phyloP scores from a whole-genome alignment of 2,113 vertebrate species.

The Thermophis baileyi region DNA sequence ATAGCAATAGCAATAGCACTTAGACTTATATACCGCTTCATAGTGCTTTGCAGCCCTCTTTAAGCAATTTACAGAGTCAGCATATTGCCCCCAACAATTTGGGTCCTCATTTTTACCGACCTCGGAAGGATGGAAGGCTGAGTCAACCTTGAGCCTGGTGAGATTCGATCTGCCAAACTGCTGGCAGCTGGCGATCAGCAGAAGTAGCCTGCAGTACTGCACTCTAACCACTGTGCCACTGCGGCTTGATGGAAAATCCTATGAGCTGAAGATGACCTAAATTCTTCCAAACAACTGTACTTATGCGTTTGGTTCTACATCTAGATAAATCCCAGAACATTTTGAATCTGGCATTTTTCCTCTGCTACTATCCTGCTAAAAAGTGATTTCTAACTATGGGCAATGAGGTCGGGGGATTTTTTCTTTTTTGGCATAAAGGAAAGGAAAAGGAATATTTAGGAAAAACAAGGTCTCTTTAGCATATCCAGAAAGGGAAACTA shows the following conservation, averaged over 20 bases:
- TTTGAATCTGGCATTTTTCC: neutral
- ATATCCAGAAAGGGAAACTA: constrained; percentile 23
- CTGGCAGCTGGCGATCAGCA: too few relatives aligned
- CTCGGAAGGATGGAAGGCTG: too few relatives aligned
- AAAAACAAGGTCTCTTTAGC: constrained; percentile 23
- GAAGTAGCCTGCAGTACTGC: too few relatives aligned
- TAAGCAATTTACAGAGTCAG: too few relatives aligned
- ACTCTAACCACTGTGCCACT: too few relatives aligned
- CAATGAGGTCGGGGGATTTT: neutral
- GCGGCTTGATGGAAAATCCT: neutral
- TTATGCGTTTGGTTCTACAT: neutral
- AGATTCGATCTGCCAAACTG: too few relatives aligned
- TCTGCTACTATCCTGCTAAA: neutral
- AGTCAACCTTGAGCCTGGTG: too few relatives aligned
- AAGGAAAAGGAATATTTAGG: neutral
- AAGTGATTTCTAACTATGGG: neutral
- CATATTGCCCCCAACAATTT: too few relatives aligned
- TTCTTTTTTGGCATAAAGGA: neutral
- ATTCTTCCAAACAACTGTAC: neutral
- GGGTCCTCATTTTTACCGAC: too few relatives aligned
- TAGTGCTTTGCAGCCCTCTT: too few relatives aligned
- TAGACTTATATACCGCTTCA: too few relatives aligned
- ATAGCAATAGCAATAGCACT: too few relatives aligned
- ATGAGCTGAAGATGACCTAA: neutral
- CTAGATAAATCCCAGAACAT: neutral